Evolutionary conservation across 2,797 vertebrate genomes (phyloP).

Genomic region (Poeciliopsis gracilis): DNA sequence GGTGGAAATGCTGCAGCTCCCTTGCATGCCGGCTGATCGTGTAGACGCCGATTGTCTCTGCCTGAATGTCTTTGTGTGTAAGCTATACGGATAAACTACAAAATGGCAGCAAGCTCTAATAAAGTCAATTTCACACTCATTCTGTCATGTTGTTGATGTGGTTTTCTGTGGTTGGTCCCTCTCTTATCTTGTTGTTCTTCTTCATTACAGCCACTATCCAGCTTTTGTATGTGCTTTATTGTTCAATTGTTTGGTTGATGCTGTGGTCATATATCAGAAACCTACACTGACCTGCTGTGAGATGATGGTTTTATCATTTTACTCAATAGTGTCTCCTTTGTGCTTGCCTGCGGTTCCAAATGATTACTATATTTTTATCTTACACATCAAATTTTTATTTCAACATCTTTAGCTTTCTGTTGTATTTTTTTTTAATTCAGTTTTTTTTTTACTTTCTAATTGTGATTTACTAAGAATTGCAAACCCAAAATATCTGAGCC

Average conservation of each 20-base stretch:
- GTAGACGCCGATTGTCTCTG: slow-evolving; percentile 59
- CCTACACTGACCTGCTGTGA: neutral
- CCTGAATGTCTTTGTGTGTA: slow-evolving; percentile 52
- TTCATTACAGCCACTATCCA: neutral
- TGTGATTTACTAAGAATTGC: neutral
- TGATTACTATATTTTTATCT: neutral
- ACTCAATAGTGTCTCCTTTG: neutral
- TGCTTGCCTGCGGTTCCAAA: neutral
- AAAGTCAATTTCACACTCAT: neutral
- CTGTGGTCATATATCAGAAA: neutral
- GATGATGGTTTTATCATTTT: neutral
- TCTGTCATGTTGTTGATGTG: neutral
- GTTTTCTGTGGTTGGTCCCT: neutral
- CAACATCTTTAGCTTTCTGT: neutral
- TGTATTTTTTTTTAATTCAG: neutral
- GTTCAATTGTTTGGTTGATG: neutral
- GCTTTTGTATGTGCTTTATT: neutral
- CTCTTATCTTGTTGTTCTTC: neutral
- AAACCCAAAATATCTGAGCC: neutral
- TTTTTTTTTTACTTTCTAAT: neutral
- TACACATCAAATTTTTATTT: neutral
- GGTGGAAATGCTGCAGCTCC: slow-evolving; percentile 64
- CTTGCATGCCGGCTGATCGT: slow-evolving; percentile 54
- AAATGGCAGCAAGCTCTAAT: neutral
- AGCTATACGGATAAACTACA: slow-evolving; percentile 27